Evolutionary conservation across 2,888 invertebrate genomes (phyloP), one percentile per base, ranked within the genome.

Genomic region (Eupeodes luniger): DNA sequence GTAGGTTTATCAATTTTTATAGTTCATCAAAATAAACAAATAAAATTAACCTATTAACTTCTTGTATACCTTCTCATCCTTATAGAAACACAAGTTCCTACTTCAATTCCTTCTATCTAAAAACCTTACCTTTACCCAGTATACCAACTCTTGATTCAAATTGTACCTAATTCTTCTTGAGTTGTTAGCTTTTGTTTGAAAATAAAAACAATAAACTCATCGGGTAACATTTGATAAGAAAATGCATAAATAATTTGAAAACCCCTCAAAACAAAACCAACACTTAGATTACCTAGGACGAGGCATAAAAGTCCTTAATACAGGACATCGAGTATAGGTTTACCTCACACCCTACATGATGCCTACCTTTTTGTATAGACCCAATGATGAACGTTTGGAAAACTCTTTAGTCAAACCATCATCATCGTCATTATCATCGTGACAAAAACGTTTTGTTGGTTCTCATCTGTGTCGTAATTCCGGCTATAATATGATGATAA

Each of bases 391-490:
- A 44, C 64, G 70, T 79, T 72, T 72, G 53, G 66, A 69, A 62
- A 86, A 79, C 66, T 75, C 75, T 67, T 77, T 74, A 64, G 19
- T 14, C 76, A 66, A 59, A 62, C 74, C 49, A 61, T 34, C 47
- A 47, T 61, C 69, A 16, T 36, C 47, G n/a, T 36, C 55, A 9
- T 40, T 9, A 40, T 40, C 40, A 40, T 40, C 6, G 40, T 51
- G 40, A 44, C 27, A 67, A 51, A 67, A 69, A 40, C 51, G 66
- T 34, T 19, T 57, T 40, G 62, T 40, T n/a, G 27, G 19, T 49
- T 19, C 27, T 49, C 66, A 49, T 49, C 49, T 14, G 19, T 47
- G 19, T 47, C 19, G 64, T 64, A 51, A 51, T 67, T 67, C 12
- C n/a, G 51, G 51, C 67, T 67, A 51, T 51, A 67, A n/a, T 47